A percentile compares a stretch with the other conserved stretches of the same genome.
Evolutionary conservation across 2,113 vertebrate genomes (phyloP).

Genomic region (Neotragus pygmaeus): DNA sequence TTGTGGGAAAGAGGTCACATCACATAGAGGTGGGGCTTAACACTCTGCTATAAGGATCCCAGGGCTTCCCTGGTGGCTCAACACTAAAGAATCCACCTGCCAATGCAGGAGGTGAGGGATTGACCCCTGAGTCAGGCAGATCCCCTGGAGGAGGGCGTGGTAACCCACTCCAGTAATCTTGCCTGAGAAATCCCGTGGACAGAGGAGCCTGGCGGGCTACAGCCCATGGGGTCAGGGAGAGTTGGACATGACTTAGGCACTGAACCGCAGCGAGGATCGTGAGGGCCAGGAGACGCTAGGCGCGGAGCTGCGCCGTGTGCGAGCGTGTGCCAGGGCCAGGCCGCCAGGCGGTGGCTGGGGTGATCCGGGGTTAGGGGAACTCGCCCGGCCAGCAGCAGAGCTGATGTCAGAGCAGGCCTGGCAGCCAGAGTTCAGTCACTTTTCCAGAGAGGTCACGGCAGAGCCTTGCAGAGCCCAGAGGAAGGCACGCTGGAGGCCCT

Average conservation of each 20-base stretch:
- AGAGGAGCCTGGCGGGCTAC: background rate
- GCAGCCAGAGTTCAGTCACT: too few species aligned
- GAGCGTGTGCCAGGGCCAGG: background rate
- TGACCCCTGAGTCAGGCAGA: background rate
- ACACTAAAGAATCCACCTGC: background rate
- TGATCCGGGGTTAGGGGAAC: background rate
- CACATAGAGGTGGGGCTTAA: too few species aligned
- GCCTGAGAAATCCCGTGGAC: background rate
- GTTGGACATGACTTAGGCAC: background rate
- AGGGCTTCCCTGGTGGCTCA: background rate
- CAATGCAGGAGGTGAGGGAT: background rate
- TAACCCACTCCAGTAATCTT: background rate
- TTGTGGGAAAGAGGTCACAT: background rate
- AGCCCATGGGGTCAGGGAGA: background rate
- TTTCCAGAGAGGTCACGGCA: too few species aligned
- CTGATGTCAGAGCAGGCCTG: background rate
- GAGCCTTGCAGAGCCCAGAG: too few species aligned
- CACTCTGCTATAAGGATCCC: background rate
- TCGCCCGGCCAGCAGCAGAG: background rate
- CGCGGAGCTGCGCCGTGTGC: too few species aligned
- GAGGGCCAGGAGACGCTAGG: background rate
- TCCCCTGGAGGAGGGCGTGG: accelerated
- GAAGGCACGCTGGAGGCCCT: too few species aligned
- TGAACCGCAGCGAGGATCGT: background rate
- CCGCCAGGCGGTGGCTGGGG: background rate